A percentile compares a stretch with the other conserved stretches of the same genome.
These are phyloP conservation scores for Nycticorax nycticorax DNA, from an alignment of 2,113 vertebrate genomes.

Conservation along the genomic window DNA sequence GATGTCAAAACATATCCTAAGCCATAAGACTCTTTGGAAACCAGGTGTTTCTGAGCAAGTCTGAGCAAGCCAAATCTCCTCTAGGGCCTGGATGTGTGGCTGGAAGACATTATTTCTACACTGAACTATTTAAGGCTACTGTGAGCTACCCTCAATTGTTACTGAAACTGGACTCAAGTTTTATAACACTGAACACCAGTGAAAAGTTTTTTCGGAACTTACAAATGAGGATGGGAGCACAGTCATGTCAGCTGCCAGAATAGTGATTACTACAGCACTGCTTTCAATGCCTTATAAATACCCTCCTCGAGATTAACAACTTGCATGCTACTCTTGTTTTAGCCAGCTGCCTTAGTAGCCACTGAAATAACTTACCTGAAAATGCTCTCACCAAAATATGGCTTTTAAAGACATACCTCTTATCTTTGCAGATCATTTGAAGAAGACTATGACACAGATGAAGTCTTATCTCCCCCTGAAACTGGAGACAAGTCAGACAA, in stretches of 20 bases:
- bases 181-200: neutral
- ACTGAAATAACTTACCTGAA: neutral
- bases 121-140: neutral
- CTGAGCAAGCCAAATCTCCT: neutral
- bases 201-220: neutral
- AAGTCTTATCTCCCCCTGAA: slow-evolving; percentile 85
- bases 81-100: neutral
- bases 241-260: neutral
- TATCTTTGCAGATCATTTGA: slow-evolving; percentile 89
- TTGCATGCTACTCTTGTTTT: neutral
- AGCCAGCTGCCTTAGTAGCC: neutral
- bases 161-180: neutral
- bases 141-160: neutral
- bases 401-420: slow-evolving; percentile 46
- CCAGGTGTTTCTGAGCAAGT: neutral
- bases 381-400: neutral
- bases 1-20: neutral
- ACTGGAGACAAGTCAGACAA: slow-evolving; percentile 90
- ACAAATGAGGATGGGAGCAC: neutral
- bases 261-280: neutral
- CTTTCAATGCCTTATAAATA: neutral
- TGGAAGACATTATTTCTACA: neutral
- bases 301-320: neutral
- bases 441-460: slow-evolving; percentile 93
- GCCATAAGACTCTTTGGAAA: neutral